Percentiles rank a stretch among this genome's conserved stretches.
These are phyloP conservation scores for Drosophila tristis DNA, from an alignment of 1,140 invertebrate species.

Conservation along the genomic window DNA sequence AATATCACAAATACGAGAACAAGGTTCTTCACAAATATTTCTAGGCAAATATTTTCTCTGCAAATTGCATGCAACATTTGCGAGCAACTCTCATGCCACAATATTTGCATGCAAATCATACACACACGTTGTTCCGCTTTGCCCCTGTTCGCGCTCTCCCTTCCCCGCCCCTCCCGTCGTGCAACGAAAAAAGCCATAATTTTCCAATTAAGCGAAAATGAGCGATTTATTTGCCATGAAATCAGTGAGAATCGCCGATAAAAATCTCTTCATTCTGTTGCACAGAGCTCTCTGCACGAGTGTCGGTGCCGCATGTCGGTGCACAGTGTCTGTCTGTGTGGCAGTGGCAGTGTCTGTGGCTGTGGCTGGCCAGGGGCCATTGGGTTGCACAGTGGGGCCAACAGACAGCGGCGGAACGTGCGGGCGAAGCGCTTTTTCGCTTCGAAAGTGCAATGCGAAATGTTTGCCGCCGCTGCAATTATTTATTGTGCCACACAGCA, in stretches of 20 bases:
- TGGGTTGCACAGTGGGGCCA: neutral
- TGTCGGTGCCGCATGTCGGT: slow-evolving; percentile 7
- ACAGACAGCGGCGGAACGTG: neutral
- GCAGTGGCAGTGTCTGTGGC: too few species aligned
- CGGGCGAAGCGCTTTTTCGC: slow-evolving; percentile 51
- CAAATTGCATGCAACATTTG: too few species aligned
- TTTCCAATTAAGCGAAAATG: slow-evolving; percentile 85
- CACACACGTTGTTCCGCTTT: slow-evolving; percentile 2
- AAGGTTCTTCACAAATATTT: too few species aligned
- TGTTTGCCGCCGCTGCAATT: slow-evolving; percentile 78
- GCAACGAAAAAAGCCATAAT: slow-evolving; percentile 75
- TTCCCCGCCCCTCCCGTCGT: neutral
- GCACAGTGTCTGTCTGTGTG: too few species aligned
- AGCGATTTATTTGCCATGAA: slow-evolving; percentile 85
- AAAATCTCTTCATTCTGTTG: slow-evolving; percentile 84
- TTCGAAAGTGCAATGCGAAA: slow-evolving; percentile 78
- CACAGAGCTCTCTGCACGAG: slow-evolving; percentile 44
- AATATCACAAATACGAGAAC: too few species aligned
- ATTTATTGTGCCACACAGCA: slow-evolving; percentile 70
- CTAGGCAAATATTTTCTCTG: too few species aligned
- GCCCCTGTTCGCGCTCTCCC: neutral
- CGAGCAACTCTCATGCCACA: too few species aligned
- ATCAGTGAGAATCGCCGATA: slow-evolving; percentile 84
- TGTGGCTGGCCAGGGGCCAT: slow-evolving; percentile 11
- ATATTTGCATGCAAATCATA: too few species aligned